Evolutionary conservation across 1,140 invertebrate genomes (phyloP), one percentile per base, ranked within the genome.

Genomic region (Diachasma alloeum): DNA sequence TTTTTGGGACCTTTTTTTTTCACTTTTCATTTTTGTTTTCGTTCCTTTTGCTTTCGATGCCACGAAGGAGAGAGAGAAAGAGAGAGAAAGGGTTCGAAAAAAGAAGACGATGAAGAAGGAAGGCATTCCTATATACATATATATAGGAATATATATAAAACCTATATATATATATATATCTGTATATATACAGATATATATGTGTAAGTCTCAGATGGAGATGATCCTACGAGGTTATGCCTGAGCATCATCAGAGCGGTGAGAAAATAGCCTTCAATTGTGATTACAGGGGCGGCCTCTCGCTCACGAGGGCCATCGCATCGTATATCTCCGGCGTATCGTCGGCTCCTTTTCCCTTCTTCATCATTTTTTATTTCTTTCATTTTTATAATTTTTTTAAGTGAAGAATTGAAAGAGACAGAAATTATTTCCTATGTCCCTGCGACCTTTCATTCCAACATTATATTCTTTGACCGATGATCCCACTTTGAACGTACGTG

Each of bases 211-310:
- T 42, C 74, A 72, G 78, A 84, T 83, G 80, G 83, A 86, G 85
- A 88, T 87, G 85, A 87, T 87, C 84, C 84, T 86, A 84, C 81
- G 86, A 89, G 86, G 86, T 88, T 87, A 87, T 89, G 86, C 69
- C 48, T 39, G 26, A 42, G 83, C 87, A 89, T 89, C 87, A 90
- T 90, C 86, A 89, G 87, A 89, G 86, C 87, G 88, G 88, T 89
- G 88, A 90, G 88, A 90, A 89, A 90, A 90, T 90, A 89, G 86
- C 88, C 88, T 90, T 88, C 88, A 90, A 88, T 90, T 90, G 87
- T 89, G 88, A 90, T 90, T 90, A 89, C 87, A 90, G 88, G 85
- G 88, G 86, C 88, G 88, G 88, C 88, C 36, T 82, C 71, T 82
- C 79, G 81, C 83, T 83, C 80, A 83, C 83, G 59, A 63, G 53